Evolutionary conservation across 2,113 vertebrate genomes (phyloP).

Genomic region (Eira barbara): DNA sequence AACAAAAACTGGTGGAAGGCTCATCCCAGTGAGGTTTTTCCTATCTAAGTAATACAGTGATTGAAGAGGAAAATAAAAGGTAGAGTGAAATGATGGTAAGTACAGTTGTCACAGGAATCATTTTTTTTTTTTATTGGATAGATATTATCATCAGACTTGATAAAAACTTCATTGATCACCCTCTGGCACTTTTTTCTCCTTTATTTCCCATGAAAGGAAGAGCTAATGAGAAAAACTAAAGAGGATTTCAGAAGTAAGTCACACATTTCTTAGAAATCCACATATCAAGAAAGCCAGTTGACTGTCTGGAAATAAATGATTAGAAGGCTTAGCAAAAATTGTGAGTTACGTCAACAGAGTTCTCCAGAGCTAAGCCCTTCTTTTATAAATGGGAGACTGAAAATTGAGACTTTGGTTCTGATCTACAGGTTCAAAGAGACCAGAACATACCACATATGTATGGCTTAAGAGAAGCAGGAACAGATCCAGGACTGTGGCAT

Average conservation of each 20-base stretch:
- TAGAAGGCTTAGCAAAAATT: neutral
- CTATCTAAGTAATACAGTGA: constrained; percentile 41
- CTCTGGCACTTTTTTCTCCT: constrained; percentile 51
- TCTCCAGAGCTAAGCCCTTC: neutral
- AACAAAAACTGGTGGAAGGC: neutral
- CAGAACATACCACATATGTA: neutral
- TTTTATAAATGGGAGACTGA: neutral
- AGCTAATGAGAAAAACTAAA: constrained; percentile 58
- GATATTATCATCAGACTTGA: constrained; percentile 57
- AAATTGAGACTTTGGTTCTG: neutral
- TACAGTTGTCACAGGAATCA: constrained; percentile 22
- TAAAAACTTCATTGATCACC: constrained; percentile 67
- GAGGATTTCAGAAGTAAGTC: constrained; percentile 33
- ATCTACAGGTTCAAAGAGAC: neutral
- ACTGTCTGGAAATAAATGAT: neutral
- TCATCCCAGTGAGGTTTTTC: neutral
- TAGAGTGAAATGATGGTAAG: constrained; percentile 16
- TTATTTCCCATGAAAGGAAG: constrained; percentile 67
- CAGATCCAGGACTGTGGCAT: neutral
- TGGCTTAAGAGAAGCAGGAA: neutral
- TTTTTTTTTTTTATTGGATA: constrained; percentile 50
- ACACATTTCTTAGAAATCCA: neutral
- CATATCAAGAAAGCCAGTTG: neutral
- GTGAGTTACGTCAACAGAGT: neutral
- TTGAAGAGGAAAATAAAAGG: neutral